Conservation (phyloP, 92 coral and sea anemone species). For the Palythoa heliodiscus region DNA sequence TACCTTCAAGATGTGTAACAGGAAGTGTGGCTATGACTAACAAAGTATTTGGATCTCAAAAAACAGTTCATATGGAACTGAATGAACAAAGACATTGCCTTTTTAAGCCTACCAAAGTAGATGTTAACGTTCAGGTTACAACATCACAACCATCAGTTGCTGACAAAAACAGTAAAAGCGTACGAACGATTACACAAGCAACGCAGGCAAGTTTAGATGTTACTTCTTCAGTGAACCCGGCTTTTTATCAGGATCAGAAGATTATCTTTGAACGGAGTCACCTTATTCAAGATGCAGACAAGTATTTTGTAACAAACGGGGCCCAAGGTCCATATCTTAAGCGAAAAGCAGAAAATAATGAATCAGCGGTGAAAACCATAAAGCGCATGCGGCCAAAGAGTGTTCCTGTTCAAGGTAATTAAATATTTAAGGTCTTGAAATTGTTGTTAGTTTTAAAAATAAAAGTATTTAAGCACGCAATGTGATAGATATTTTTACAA, state of each 20-base stretch:
- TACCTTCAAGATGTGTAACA: background rate
- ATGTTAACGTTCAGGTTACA: conserved; percentile 14
- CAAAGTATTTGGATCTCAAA: background rate
- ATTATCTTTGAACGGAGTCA: background rate
- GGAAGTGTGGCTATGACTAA: background rate
- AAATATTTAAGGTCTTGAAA: background rate
- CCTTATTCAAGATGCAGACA: background rate
- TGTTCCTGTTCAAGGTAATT: background rate
- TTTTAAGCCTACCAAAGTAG: background rate
- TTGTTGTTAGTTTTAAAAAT: no score
- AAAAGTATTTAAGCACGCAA: no score
- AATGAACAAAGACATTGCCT: background rate
- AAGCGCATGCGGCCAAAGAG: background rate
- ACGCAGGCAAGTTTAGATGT: background rate
- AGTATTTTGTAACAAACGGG: background rate
- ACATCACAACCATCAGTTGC: background rate
- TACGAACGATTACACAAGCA: background rate
- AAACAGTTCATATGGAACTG: background rate
- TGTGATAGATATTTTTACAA: no score
- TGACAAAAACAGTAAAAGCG: background rate
- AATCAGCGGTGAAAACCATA: background rate
- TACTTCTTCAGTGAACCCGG: background rate
- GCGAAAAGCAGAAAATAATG: background rate
- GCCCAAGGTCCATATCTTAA: background rate
- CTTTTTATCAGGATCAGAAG: background rate